Conservation (phyloP, 1,140 invertebrate genomes). For the Agrilus planipennis region DNA sequence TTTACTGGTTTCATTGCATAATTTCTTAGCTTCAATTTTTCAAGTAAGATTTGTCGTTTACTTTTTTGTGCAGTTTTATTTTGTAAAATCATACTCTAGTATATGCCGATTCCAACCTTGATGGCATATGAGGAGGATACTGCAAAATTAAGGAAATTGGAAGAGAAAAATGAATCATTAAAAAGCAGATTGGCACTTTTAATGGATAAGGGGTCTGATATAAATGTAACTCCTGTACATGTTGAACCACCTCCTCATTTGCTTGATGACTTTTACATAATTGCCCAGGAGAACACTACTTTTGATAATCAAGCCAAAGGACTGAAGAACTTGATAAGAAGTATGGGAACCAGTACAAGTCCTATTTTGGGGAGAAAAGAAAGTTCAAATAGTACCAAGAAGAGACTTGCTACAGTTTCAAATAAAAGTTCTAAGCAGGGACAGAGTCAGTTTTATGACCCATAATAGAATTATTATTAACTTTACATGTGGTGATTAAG, state of each 20-base stretch:
- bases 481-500: too few relatives aligned
- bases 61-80: not conserved
- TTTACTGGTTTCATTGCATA: slow-evolving; percentile 83
- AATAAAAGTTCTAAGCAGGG: slow-evolving; percentile 5
- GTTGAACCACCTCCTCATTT: slow-evolving; percentile 59
- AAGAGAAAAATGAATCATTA: slow-evolving; percentile 70
- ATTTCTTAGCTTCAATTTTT: slow-evolving; percentile 84
- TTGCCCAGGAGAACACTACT: slow-evolving; percentile 58
- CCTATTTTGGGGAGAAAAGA: slow-evolving; percentile 64
- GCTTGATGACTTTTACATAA: slow-evolving; percentile 87
- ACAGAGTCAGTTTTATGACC: slow-evolving; percentile 4
- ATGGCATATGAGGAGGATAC: slow-evolving; percentile 78
- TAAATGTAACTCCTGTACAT: slow-evolving; percentile 45
- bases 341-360: slow-evolving; percentile 65
- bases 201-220: slow-evolving; percentile 36
- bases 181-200: slow-evolving; percentile 41
- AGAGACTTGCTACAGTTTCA: slow-evolving; percentile 17
- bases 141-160: slow-evolving; percentile 60
- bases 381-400: slow-evolving; percentile 30
- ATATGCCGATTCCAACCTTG: slow-evolving; percentile 71
- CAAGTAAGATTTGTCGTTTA: slow-evolving; percentile 40
- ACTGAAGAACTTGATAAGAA: slow-evolving; percentile 61
- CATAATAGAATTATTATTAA: too few relatives aligned
- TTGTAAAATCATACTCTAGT: slow-evolving; percentile 46
- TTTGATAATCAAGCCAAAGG: slow-evolving; percentile 55